Evolutionary conservation across 1,140 invertebrate genomes (phyloP), one percentile per base, ranked within the genome.

Genomic region (Camponotus floridanus): DNA sequence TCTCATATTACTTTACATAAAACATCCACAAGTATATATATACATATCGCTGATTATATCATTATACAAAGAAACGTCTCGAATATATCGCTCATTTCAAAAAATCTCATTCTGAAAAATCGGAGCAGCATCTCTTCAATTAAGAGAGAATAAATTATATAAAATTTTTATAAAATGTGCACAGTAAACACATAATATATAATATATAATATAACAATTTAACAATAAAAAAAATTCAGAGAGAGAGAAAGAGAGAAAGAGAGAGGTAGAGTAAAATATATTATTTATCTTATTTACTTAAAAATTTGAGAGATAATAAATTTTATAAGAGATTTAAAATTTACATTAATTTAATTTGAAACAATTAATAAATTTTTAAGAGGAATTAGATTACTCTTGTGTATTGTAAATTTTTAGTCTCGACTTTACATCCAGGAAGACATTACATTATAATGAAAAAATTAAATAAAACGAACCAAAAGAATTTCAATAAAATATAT

Each of bases 41-140:
- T 18, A 51, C 13, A 48, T 48, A 3, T 79, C 45, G 1, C 9
- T 36, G 11, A 4, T 13, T 73, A 55, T 45, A 65, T 31, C 9
- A 76, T 45, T 88, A 73, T 57, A 9, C 15, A 33, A 62, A 39
- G 13, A 85, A 88, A 85, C 74, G 51, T 76, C 51, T 87, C 18
- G 48, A 6, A 42, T n/a, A 15, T 18, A 51, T 86, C 36, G 8
- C 39, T 83, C 15, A 62, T 18, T 62, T 76, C 9, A 42, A 39
- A 39, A 39, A 39, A 39, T 39, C 36, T 26, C 26, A 26, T 26
- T 26, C 26, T 39, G 62, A 79, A 45, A 18, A 21, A 5, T 36
- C 15, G 6, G 7, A 55, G 13, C 2, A 0, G 6, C 48, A 15
- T 62, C 21, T 13, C 3, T 42, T 48, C 39, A 7, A 31, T 21